Evolutionary conservation across 1,140 invertebrate genomes (phyloP).

Genomic region (Brachionus rubens): DNA sequence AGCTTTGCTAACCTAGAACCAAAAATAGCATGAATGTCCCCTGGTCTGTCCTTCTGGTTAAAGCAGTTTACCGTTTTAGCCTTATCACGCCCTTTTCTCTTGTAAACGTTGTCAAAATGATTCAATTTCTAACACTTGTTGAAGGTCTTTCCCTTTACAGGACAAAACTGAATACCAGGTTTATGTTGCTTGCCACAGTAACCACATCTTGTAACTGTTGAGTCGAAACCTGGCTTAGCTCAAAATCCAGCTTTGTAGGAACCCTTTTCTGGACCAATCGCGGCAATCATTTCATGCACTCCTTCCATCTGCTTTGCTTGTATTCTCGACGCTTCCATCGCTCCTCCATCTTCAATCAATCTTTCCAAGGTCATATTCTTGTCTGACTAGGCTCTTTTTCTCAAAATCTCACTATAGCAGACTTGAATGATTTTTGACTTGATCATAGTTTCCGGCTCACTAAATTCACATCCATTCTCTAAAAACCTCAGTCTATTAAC

Average conservation of each 20-base stretch:
- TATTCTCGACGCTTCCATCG: neutral
- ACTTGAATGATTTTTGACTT: neutral
- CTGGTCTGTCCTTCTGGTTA: neutral
- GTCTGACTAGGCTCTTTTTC: too few relatives aligned
- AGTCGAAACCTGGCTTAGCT: too few relatives aligned
- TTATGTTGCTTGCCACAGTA: neutral
- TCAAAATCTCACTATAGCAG: neutral
- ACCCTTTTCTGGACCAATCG: too few relatives aligned
- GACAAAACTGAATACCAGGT: neutral
- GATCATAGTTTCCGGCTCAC: neutral
- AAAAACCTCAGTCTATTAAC: neutral
- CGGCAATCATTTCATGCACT: too few relatives aligned
- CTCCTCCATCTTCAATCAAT: too few relatives aligned
- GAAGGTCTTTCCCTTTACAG: neutral
- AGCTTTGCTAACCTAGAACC: neutral
- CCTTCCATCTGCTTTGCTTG: neutral
- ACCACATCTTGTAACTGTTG: neutral
- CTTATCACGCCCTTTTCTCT: neutral
- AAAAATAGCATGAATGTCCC: neutral
- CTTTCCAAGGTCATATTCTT: too few relatives aligned
- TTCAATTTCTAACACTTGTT: neutral
- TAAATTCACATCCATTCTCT: neutral
- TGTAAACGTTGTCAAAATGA: neutral
- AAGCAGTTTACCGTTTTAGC: neutral
- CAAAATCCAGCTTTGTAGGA: too few relatives aligned